A percentile compares a stretch with the other conserved stretches of the same genome.
These are phyloP conservation scores for Siniperca knerii DNA, from an alignment of 2,113 vertebrate genomes.

Conservation along the genomic window DNA sequence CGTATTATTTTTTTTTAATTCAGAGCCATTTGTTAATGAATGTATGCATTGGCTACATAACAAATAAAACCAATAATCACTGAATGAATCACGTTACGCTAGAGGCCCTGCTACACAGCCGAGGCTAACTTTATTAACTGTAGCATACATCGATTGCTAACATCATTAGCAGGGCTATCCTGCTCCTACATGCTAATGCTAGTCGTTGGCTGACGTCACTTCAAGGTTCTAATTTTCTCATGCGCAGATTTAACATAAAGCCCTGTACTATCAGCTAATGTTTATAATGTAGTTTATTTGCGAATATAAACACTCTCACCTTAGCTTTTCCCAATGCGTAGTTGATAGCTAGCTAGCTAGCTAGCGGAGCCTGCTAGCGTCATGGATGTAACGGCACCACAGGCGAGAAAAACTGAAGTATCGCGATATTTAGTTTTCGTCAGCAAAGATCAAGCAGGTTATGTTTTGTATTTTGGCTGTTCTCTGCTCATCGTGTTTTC, in stretches of 20 bases:
- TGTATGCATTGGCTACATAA: accelerated
- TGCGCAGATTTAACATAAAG: neutral
- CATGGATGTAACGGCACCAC: neutral
- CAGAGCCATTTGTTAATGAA: neutral
- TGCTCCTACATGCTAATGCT: neutral
- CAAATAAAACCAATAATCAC: neutral
- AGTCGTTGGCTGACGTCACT: neutral
- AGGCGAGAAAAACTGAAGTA: accelerated
- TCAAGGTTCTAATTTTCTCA: neutral
- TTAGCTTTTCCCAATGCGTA: neutral
- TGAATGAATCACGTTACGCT: too few species aligned
- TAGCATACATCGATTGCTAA: neutral
- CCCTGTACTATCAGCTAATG: neutral
- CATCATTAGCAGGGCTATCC: neutral
- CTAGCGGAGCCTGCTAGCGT: neutral
- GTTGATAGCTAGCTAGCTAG: neutral
- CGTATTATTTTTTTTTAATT: neutral
- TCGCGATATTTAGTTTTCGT: constrained; percentile 21
- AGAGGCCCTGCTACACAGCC: neutral
- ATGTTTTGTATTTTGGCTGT: too few species aligned
- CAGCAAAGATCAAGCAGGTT: neutral
- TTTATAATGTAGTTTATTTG: accelerated
- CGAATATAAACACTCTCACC: constrained; percentile 35
- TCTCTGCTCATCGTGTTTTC: neutral
- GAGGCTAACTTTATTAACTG: constrained; percentile 18